Conservation (phyloP, 2,888 invertebrate genomes). For the Clitarchus hookeri region DNA sequence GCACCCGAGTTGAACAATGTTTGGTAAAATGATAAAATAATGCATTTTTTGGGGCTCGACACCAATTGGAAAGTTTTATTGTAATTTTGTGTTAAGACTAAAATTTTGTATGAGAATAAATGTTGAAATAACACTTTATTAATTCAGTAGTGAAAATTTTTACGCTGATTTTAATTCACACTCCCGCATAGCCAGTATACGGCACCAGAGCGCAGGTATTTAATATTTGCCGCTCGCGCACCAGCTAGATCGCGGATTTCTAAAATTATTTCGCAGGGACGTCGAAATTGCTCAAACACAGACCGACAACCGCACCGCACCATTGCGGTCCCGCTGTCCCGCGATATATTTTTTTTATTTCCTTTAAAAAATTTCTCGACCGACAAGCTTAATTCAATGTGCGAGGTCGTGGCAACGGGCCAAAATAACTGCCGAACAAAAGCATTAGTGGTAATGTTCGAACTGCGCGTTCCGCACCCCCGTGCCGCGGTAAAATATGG, state of each 20-base stretch:
- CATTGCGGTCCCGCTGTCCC: neutral
- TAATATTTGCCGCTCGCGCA: too few relatives aligned
- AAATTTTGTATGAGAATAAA: too few relatives aligned
- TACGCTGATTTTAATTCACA: too few relatives aligned
- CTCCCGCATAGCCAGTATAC: too few relatives aligned
- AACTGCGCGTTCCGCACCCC: neutral
- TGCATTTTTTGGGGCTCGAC: too few relatives aligned
- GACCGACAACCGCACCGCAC: neutral
- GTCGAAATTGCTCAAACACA: neutral
- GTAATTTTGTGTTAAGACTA: too few relatives aligned
- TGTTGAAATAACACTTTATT: too few relatives aligned
- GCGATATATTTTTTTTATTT: neutral
- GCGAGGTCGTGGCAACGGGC: neutral
- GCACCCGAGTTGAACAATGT: too few relatives aligned
- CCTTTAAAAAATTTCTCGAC: neutral
- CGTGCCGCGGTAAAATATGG: neutral
- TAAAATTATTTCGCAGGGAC: neutral
- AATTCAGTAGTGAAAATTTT: too few relatives aligned
- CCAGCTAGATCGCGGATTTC: neutral
- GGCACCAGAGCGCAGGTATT: too few relatives aligned
- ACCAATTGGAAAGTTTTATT: too few relatives aligned
- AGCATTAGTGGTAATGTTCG: neutral
- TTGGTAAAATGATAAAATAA: too few relatives aligned
- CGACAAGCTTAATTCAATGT: conserved; percentile 9
- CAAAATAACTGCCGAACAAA: neutral